Evolutionary conservation across 2,113 vertebrate genomes (phyloP).

Genomic region (Erythrolamprus reginae): DNA sequence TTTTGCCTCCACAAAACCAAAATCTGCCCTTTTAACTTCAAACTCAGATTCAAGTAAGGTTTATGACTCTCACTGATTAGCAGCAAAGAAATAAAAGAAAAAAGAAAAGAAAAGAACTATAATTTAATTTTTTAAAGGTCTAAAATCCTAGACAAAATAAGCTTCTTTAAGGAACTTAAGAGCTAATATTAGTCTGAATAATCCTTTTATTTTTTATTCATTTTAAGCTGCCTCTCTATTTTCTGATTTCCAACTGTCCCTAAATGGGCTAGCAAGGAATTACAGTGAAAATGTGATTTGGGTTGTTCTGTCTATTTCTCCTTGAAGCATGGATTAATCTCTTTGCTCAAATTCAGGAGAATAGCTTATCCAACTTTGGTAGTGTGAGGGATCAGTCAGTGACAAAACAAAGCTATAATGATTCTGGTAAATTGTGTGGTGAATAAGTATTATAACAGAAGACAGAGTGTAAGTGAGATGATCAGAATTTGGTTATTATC

Average conservation of each 20-base stretch:
- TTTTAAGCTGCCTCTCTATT: background rate
- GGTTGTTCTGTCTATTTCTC: background rate
- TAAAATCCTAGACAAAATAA: background rate
- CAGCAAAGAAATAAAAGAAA: background rate
- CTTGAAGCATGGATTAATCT: background rate
- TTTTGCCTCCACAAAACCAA: background rate
- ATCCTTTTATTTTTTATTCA: background rate
- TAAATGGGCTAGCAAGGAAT: background rate
- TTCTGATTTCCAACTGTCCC: background rate
- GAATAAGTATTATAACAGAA: background rate
- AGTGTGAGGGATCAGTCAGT: background rate
- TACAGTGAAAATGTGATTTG: background rate
- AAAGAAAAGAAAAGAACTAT: background rate
- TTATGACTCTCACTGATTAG: background rate
- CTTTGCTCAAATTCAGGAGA: background rate
- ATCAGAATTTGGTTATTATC: background rate
- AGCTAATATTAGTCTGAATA: background rate
- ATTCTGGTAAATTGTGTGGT: background rate
- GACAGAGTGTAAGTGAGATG: background rate
- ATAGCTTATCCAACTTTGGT: background rate
- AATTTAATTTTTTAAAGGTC: background rate
- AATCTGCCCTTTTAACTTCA: background rate
- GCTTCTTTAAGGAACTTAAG: background rate
- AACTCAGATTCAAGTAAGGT: background rate
- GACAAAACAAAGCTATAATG: background rate